Base-by-base conservation (phyloP, 1,140 invertebrate genomes). In the Varroa destructor region DNA sequence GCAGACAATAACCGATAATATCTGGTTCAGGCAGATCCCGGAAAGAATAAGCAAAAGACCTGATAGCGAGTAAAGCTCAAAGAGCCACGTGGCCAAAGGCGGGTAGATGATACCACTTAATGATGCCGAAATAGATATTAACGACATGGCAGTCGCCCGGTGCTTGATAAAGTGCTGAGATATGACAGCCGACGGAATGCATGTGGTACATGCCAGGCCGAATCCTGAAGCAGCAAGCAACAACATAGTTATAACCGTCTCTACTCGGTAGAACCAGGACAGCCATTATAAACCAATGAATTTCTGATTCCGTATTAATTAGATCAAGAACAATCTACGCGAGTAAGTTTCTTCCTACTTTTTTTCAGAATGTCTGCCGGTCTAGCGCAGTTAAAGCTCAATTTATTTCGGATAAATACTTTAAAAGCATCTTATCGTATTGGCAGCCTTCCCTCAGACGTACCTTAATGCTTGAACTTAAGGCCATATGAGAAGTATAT, bases 161-260 rank as follows among this genome's bases (percentile, higher is more conserved):
- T 67, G 40, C 61, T 67, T 67, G 61, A 67, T 67, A 37, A 67
- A 67, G 8, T 67, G 61, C 46, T 67, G 61, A 40, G 61, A 43
- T 12, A 67, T 67, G 10, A 67, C 61, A 67, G 61, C 61, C 5
- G 61, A 67, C 12, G 61, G 61, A 43, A 67, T 67, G 8, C 61
- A 67, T 8, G 61, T 67, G 36, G 12, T 67, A 8, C 61, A n/a
- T 40, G 61, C 61, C 12, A 67, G 40, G 14, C 61, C 61, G 12
- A 67, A 25, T 46, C 61, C 37, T n/a, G 61, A 1, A 8, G 46
- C 12, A 58, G 37, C 3, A 43, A 36, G 6, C 57, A 36, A 58
- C 61, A 40, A 43, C 40, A 67, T 25, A 25, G 8, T 51, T 5
- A 51, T 51, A 51, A 51, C 46, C 46, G 46, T 51, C 8, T 51